phyloP scores from a whole-genome alignment of 2,113 vertebrate species.

The Rana temporaria region DNA sequence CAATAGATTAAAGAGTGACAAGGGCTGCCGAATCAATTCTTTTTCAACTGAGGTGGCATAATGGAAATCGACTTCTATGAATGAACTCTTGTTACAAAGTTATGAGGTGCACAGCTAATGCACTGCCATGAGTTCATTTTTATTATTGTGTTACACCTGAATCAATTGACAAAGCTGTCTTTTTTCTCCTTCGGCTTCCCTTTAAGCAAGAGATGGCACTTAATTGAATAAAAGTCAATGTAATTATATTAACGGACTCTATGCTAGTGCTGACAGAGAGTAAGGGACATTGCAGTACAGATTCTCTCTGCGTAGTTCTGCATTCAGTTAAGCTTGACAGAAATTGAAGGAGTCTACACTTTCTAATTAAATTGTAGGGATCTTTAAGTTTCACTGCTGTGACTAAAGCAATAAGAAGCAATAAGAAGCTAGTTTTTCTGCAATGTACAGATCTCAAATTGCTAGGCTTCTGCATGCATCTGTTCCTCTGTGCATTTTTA shows the following conservation, averaged over 20 bases:
- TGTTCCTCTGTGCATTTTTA: conserved; percentile 56
- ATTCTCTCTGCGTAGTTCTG: conserved; percentile 78
- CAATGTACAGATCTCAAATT: conserved; percentile 67
- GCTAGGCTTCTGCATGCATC: conserved; percentile 62
- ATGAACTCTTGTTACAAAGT: conserved; percentile 79
- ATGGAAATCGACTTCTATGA: conserved; percentile 84
- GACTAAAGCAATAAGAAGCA: conserved; percentile 75
- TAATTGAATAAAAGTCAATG: conserved; percentile 99
- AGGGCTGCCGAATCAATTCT: conserved; percentile 76
- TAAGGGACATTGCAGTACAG: conserved; percentile 82
- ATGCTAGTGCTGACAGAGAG: conserved; percentile 93
- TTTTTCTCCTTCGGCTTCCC: conserved; percentile 74
- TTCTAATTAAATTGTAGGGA: conserved; percentile 79
- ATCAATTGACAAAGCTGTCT: conserved; percentile 98
- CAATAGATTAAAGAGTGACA: conserved; percentile 80
- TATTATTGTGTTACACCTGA: conserved; percentile 98
- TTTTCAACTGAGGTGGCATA: conserved; percentile 81
- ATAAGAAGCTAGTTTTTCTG: conserved; percentile 69
- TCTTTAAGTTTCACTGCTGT: conserved; percentile 70
- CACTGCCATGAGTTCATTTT: conserved; percentile 93
- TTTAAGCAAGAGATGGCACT: conserved; percentile 85
- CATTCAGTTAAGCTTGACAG: conserved; percentile 78
- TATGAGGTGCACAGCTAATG: conserved; percentile 90
- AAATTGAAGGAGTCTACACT: conserved; percentile 77
- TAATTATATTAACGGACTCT: conserved; percentile 93